Evolutionary conservation across 1,140 invertebrate species (phyloP).

Genomic region (Leptinotarsa undecemlineata): DNA sequence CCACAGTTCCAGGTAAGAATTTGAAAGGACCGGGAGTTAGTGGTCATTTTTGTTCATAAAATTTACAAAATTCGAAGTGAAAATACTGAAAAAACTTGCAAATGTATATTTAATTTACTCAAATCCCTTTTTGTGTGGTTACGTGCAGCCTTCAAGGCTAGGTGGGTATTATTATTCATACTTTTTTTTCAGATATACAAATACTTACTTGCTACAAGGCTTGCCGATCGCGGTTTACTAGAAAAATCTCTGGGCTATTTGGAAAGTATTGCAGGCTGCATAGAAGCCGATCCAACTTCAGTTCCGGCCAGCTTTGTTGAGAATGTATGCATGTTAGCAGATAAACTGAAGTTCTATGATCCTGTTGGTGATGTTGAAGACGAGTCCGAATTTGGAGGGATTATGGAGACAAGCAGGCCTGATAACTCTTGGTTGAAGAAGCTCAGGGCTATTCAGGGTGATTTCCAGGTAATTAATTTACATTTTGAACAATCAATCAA

Average conservation of each 20-base stretch:
- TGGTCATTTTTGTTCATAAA: too few species aligned
- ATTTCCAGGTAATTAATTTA: constrained; percentile 48
- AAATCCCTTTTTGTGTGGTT: too few species aligned
- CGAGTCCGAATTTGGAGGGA: constrained; percentile 48
- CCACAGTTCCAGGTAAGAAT: constrained; percentile 68
- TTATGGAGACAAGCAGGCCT: constrained; percentile 44
- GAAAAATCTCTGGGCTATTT: constrained; percentile 81
- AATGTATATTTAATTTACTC: too few species aligned
- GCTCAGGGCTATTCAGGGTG: constrained; percentile 54
- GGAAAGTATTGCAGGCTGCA: constrained; percentile 74
- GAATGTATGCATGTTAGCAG: constrained; percentile 68
- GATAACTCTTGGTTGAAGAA: constrained; percentile 62
- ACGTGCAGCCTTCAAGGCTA: too few species aligned
- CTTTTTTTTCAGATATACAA: constrained; percentile 68
- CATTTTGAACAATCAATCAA: too few species aligned
- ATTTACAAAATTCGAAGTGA: too few species aligned
- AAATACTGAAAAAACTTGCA: too few species aligned
- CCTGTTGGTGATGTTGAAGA: constrained; percentile 60
- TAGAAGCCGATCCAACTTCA: constrained; percentile 62
- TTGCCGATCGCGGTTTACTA: constrained; percentile 77
- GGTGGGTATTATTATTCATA: background rate
- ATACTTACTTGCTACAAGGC: constrained; percentile 70
- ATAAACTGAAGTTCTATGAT: constrained; percentile 80
- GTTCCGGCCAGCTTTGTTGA: constrained; percentile 66
- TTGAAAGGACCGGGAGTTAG: too few species aligned